Evolutionary conservation across 37 sponge, comb jelly and placozoan species (phyloP).

Genomic region (Hormiphora californensis): DNA sequence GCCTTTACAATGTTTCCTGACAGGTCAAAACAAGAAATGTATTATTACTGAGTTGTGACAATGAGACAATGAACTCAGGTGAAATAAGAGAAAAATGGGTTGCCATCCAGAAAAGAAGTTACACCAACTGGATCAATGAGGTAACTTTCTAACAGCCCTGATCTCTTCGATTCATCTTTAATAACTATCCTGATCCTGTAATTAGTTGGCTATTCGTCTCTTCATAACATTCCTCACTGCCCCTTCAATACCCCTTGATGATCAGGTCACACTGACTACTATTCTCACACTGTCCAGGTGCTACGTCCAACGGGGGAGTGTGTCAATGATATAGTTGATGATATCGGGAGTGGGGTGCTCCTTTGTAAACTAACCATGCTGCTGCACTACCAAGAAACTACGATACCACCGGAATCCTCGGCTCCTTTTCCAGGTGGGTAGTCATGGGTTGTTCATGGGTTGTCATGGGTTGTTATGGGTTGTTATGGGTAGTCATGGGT

Average conservation of each 20-base stretch:
- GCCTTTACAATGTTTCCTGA: too few species aligned
- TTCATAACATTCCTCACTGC: too few species aligned
- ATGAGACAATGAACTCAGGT: neutral
- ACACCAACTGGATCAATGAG: constrained; percentile 49
- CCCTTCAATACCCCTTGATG: too few species aligned
- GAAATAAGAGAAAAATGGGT: constrained; percentile 12
- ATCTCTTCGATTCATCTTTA: too few species aligned
- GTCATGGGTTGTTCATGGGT: neutral
- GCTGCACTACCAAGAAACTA: constrained; percentile 14
- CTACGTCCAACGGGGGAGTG: neutral
- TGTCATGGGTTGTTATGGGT: neutral
- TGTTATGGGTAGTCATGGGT: neutral
- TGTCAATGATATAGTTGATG: constrained; percentile 45
- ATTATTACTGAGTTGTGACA: too few species aligned
- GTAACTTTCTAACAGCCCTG: neutral
- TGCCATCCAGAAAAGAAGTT: constrained; percentile 9
- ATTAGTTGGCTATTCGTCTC: too few species aligned
- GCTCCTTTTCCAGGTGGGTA: constrained; percentile 26
- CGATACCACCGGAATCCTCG: constrained; percentile 24
- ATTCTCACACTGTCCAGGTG: neutral
- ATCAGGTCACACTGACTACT: too few species aligned
- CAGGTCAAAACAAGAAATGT: too few species aligned
- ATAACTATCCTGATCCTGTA: too few species aligned
- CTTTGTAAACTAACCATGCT: constrained; percentile 45
- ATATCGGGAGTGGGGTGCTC: constrained; percentile 32